Evolutionary conservation across 2,797 vertebrate genomes (phyloP).

Genomic region (Carapus acus): DNA sequence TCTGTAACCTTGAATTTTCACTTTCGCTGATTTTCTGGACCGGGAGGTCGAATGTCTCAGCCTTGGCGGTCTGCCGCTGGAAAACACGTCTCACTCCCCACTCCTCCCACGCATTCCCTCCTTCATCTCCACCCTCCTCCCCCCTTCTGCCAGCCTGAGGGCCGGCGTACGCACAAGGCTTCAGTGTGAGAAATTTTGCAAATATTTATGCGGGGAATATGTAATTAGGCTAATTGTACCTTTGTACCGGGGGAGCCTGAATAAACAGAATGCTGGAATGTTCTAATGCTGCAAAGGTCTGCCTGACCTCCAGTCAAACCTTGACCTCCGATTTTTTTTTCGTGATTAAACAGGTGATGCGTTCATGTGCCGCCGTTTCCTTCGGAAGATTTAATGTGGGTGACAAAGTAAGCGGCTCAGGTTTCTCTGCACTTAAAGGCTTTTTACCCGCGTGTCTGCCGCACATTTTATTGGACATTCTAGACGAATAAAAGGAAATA

Average conservation of each 20-base stretch:
- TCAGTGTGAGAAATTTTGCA: slow-evolving; percentile 23
- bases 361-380: background rate
- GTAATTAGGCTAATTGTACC: slow-evolving; percentile 17
- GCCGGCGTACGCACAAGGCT: slow-evolving; percentile 25
- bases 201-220: slow-evolving; percentile 19
- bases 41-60: slow-evolving; percentile 50
- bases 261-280: slow-evolving; percentile 15
- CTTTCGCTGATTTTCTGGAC: slow-evolving; percentile 46
- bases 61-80: slow-evolving; percentile 61
- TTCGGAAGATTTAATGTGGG: slow-evolving; percentile 3
- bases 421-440: background rate
- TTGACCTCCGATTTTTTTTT: background rate
- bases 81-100: slow-evolving; percentile 54
- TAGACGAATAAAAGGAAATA: background rate
- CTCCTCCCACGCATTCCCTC: slow-evolving; percentile 55
- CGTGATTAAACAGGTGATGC: background rate
- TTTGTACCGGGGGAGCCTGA: slow-evolving; percentile 16
- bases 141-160: slow-evolving; percentile 28
- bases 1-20: slow-evolving; percentile 60
- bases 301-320: no score
- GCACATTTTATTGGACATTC: background rate
- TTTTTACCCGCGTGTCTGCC: no score
- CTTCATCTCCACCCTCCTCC: slow-evolving; percentile 48
- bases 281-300: slow-evolving; percentile 9
- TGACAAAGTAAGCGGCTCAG: background rate